phyloP scores from a whole-genome alignment of 2,888 invertebrate species.

The Proisotoma minuta region DNA sequence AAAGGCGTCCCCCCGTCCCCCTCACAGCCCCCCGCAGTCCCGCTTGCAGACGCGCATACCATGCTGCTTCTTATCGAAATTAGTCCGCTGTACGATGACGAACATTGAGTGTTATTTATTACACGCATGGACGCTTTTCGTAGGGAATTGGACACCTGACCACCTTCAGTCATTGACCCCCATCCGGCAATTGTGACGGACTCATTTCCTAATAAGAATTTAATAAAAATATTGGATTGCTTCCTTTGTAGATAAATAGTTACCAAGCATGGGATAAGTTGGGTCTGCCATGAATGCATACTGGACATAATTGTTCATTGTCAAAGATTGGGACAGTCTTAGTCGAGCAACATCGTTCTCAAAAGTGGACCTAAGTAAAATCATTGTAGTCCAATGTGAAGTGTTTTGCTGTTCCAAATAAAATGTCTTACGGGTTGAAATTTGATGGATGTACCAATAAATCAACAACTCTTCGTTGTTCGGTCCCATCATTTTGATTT shows the following conservation, averaged over 20 bases:
- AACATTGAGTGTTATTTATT: background rate
- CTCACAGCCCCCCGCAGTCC: background rate
- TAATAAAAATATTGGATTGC: background rate
- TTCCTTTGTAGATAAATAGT: background rate
- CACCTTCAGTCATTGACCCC: background rate
- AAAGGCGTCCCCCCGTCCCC: background rate
- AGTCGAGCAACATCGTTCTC: too few species aligned
- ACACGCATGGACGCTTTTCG: background rate
- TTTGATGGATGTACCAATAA: too few species aligned
- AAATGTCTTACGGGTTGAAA: too few species aligned
- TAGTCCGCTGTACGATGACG: background rate
- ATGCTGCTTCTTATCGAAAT: background rate
- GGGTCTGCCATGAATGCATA: too few species aligned
- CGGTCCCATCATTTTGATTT: too few species aligned
- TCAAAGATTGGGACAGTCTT: too few species aligned
- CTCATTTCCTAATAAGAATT: background rate
- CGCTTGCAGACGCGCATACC: background rate
- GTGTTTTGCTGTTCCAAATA: too few species aligned
- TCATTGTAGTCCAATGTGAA: too few species aligned
- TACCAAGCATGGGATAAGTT: background rate
- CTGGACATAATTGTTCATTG: too few species aligned
- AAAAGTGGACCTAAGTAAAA: too few species aligned
- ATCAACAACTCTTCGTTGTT: too few species aligned
- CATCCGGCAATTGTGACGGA: background rate
- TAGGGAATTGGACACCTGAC: background rate